phyloP scores from a whole-genome alignment of 2,113 vertebrate genomes.

The Phrynosoma blainvillii region DNA sequence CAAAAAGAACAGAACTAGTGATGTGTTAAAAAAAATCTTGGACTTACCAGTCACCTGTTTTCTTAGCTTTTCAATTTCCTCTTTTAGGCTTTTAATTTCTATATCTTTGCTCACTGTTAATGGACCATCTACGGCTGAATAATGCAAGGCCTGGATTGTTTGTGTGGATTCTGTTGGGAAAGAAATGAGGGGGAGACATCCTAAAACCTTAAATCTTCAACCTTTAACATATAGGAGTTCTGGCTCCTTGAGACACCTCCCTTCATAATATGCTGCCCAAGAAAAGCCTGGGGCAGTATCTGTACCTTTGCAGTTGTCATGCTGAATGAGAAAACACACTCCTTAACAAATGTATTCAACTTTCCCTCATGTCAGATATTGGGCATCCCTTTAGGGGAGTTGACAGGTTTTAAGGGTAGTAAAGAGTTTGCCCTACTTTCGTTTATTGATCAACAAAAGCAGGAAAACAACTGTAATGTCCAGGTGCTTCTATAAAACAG shows the following conservation, averaged over 20 bases:
- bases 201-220: background rate
- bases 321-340: background rate
- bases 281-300: background rate
- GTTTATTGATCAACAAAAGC: background rate
- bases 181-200: background rate
- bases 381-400: background rate
- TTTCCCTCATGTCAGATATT: background rate
- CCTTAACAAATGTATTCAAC: background rate
- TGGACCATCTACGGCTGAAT: conserved; percentile 83
- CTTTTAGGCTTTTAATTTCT: conserved; percentile 94
- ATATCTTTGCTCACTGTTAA: conserved; percentile 86
- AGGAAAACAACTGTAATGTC: background rate
- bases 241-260: background rate
- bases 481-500: background rate
- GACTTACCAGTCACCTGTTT: conserved; percentile 90
- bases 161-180: conserved; percentile 88
- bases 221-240: background rate
- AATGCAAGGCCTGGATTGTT: conserved; percentile 92
- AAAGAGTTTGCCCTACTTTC: background rate
- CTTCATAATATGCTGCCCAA: background rate
- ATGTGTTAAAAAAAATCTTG: conserved; percentile 11
- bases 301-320: background rate
- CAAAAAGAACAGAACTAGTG: background rate
- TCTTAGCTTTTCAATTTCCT: conserved; percentile 93
- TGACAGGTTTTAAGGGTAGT: background rate